These are phyloP conservation scores for Condylostylus longicornis DNA, from an alignment of 1,140 invertebrate genomes.

Conservation along the genomic window DNA sequence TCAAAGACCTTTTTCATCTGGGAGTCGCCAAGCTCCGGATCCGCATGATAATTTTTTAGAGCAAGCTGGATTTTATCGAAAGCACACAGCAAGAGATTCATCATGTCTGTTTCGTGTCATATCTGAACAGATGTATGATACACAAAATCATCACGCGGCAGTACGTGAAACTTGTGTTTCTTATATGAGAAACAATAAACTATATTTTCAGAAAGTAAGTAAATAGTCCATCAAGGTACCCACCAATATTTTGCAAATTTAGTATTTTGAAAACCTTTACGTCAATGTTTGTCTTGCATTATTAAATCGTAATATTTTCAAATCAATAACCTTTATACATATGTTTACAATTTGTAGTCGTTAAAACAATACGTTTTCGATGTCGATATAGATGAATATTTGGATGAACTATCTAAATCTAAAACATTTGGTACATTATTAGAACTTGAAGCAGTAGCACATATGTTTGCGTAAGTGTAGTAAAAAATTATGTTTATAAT, in stretches of 20 bases:
- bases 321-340: too few species aligned
- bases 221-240: slow-evolving; percentile 15
- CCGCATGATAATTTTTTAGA: slow-evolving; percentile 62
- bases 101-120: slow-evolving; percentile 71
- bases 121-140: slow-evolving; percentile 70
- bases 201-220: slow-evolving; percentile 35
- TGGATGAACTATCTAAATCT: slow-evolving; percentile 49
- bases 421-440: slow-evolving; percentile 50
- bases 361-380: too few species aligned
- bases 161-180: slow-evolving; percentile 55
- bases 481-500: slow-evolving; percentile 3
- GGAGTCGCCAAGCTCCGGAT: slow-evolving; percentile 29
- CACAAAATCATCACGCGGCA: slow-evolving; percentile 55
- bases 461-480: slow-evolving; percentile 44
- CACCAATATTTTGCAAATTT: slow-evolving; percentile 12
- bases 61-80: slow-evolving; percentile 59
- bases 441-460: slow-evolving; percentile 55
- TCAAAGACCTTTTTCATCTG: slow-evolving; percentile 26
- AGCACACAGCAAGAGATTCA: slow-evolving; percentile 66
- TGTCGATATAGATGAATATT: slow-evolving; percentile 45
- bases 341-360: too few species aligned
- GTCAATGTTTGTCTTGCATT: too few species aligned
- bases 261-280: too few species aligned
- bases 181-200: slow-evolving; percentile 46
- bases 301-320: too few species aligned